Conservation (phyloP, 2,888 invertebrate genomes). For the Acronicta leporina region DNA sequence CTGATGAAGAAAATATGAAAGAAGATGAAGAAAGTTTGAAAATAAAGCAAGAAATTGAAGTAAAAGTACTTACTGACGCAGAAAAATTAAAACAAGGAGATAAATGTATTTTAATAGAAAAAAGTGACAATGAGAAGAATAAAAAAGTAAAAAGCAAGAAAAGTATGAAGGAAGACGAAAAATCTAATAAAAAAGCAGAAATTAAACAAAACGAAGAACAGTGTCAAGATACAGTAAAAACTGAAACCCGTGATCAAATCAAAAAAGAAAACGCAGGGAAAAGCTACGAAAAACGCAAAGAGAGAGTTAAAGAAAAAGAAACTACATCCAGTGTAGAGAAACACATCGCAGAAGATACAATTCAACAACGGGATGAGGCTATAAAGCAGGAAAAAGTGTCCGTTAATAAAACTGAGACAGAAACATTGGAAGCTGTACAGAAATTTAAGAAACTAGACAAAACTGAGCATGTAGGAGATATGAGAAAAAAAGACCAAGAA, state of each 20-base stretch:
- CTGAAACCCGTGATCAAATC: conserved; percentile 2
- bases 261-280: conserved; percentile 2
- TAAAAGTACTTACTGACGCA: conserved; percentile 18
- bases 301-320: too few relatives aligned
- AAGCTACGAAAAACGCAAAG: conserved; percentile 4
- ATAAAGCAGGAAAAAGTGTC: too few relatives aligned
- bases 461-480: not conserved
- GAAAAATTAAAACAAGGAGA: conserved; percentile 7
- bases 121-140: conserved; percentile 12
- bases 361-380: too few relatives aligned
- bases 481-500: conserved; percentile 1
- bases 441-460: not conserved
- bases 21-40: conserved; percentile 36
- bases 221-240: conserved; percentile 5
- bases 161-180: not conserved
- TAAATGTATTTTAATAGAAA: too few relatives aligned
- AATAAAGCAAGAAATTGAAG: conserved; percentile 24
- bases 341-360: too few relatives aligned
- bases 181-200: not conserved
- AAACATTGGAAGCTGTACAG: too few relatives aligned
- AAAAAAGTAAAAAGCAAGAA: conserved; percentile 12
- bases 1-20: conserved; percentile 3
- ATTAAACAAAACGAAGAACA: too few relatives aligned
- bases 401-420: too few relatives aligned
- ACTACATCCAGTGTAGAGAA: too few relatives aligned